Conservation (phyloP, 2,113 vertebrate species). For the Leuciscus idus region DNA sequence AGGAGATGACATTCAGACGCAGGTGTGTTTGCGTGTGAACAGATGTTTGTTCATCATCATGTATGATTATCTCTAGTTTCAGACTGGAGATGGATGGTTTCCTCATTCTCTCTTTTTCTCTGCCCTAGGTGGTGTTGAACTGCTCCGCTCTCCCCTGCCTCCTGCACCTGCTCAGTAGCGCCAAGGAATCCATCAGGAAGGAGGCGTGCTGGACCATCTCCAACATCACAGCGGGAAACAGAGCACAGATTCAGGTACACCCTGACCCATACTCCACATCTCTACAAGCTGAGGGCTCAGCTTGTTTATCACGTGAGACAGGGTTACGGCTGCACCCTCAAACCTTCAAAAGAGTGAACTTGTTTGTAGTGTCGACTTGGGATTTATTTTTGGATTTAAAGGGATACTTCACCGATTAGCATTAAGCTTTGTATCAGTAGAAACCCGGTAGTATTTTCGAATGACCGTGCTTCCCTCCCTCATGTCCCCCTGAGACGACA, state of each 20-base stretch:
- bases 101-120: not conserved
- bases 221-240: constrained; percentile 97
- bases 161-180: constrained; percentile 94
- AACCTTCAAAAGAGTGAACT: not conserved
- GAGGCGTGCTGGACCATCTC: constrained; percentile 99
- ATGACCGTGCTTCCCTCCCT: too few species aligned
- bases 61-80: not conserved
- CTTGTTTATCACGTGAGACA: not conserved
- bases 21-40: constrained; percentile 76
- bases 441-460: too few species aligned
- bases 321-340: not conserved
- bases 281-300: not conserved
- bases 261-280: not conserved
- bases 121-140: constrained; percentile 91
- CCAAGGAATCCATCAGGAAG: constrained; percentile 97
- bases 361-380: not conserved
- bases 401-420: too few species aligned
- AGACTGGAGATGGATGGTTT: not conserved
- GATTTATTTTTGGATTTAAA: not conserved
- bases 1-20: constrained; percentile 97
- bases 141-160: constrained; percentile 97
- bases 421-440: too few species aligned
- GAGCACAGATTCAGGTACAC: constrained; percentile 94
- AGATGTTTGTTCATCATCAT: not conserved
- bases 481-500: too few species aligned